Evolutionary conservation across 35 echinoderm and acorn worm genomes (phyloP).

Genomic region (Apostichopus californicus): DNA sequence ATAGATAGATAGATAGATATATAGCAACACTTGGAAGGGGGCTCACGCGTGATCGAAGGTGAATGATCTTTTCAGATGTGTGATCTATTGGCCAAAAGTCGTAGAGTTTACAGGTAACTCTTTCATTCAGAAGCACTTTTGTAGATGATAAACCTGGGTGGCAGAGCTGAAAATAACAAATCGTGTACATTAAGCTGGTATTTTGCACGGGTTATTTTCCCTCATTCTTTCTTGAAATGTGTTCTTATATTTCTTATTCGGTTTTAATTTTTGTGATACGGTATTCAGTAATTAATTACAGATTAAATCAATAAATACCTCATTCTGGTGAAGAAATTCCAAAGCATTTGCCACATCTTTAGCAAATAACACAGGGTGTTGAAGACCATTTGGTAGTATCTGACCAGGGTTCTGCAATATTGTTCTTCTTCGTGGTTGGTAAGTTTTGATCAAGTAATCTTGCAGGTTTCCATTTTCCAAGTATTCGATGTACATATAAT

Average conservation of each 20-base stretch:
- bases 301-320: not conserved
- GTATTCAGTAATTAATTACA: too few relatives aligned
- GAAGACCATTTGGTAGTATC: not conserved
- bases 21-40: too few relatives aligned
- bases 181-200: too few relatives aligned
- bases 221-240: too few relatives aligned
- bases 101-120: not conserved
- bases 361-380: not conserved
- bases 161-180: not conserved
- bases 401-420: not conserved
- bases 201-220: too few relatives aligned
- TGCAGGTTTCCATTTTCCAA: not conserved
- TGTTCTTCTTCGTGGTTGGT: not conserved
- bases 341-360: constrained; percentile 21
- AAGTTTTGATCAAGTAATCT: constrained; percentile 6
- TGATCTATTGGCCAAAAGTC: constrained; percentile 18
- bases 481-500: constrained; percentile 22
- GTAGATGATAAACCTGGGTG: constrained; percentile 15
- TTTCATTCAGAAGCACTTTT: not conserved
- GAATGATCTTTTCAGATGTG: not conserved
- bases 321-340: not conserved
- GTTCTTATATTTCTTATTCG: too few relatives aligned
- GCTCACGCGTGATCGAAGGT: not conserved
- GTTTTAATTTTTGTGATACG: too few relatives aligned
- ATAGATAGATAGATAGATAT: too few relatives aligned